Evolutionary conservation across 2,113 vertebrate species (phyloP), one percentile per base, ranked within the genome.

Genomic region (Oreotragus oreotragus): DNA sequence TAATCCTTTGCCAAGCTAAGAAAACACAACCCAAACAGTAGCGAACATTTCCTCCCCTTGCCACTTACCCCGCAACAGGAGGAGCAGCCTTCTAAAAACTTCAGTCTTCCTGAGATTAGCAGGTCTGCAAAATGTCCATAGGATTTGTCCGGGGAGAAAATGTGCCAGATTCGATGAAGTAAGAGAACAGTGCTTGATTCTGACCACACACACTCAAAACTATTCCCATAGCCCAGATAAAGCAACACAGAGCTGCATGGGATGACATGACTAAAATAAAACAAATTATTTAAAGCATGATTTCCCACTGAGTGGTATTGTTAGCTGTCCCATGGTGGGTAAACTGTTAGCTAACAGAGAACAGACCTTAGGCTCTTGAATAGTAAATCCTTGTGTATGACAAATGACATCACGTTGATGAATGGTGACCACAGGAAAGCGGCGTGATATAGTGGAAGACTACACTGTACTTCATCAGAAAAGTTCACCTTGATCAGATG

Each of bases 21-120:
- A 97, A 98, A 98, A 98, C 91, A 97, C 79, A 94, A 86, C 77
- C 90, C 83, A 96, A 98, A 98, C 97, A 96, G 98, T 97, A 97
- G 98, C 88, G 2, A 94, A 55, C 51, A 88, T 85, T 98, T 97
- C 93, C 94, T 97, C 90, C 45, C 25, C 91, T 94, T 95, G 97
- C 95, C 90, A 97, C 96, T 98, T 98, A 97, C 28, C 88, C 88
- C 92, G 96, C 81, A 84, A 77, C 86, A 53, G 88, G 85, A 97
- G 97, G 91, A 95, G 85, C 17, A 47, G 60, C 62, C 58, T 87
- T 96, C 95, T 94, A 76, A 97, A 97, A 97, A 94, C 96, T 97
- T 97, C 76, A 94, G 85, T 86, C 92, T 97, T 98, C 96, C 96
- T 93, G 95, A 98, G 96, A 98, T 97, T 98, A 98, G 96, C 94